phyloP scores from a whole-genome alignment of 2,797 vertebrate species.

The Pseudomugil tenellus region DNA sequence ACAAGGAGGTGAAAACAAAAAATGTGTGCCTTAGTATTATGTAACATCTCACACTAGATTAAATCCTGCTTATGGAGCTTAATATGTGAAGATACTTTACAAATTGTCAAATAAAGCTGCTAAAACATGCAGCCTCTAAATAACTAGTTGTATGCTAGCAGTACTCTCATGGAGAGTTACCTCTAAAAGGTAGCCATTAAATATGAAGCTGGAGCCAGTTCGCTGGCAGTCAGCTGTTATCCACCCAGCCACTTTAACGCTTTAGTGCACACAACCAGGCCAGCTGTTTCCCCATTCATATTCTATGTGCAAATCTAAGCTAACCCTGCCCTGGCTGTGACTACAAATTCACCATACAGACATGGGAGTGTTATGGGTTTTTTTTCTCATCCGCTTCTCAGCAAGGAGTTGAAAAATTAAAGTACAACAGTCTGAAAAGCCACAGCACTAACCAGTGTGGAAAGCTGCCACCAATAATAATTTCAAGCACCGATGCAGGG shows the following conservation, averaged over 20 bases:
- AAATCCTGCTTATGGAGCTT: background rate
- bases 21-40: background rate
- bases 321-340: background rate
- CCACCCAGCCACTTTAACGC: background rate
- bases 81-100: background rate
- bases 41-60: background rate
- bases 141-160: background rate
- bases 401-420: conserved; percentile 9
- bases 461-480: conserved; percentile 57
- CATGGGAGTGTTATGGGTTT: background rate
- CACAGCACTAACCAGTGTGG: conserved; percentile 39
- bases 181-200: background rate
- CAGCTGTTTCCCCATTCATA: background rate
- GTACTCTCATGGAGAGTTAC: background rate
- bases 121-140: background rate
- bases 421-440: conserved; percentile 10
- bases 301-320: background rate
- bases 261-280: background rate
- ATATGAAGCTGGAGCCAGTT: background rate
- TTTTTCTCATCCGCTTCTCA: conserved; percentile 4
- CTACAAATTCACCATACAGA: background rate
- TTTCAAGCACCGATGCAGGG: conserved; percentile 51
- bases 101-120: background rate
- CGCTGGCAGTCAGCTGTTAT: background rate
- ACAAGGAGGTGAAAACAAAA: background rate